Evolutionary conservation across 1,140 invertebrate genomes (phyloP).

Genomic region (Drosophila varians): DNA sequence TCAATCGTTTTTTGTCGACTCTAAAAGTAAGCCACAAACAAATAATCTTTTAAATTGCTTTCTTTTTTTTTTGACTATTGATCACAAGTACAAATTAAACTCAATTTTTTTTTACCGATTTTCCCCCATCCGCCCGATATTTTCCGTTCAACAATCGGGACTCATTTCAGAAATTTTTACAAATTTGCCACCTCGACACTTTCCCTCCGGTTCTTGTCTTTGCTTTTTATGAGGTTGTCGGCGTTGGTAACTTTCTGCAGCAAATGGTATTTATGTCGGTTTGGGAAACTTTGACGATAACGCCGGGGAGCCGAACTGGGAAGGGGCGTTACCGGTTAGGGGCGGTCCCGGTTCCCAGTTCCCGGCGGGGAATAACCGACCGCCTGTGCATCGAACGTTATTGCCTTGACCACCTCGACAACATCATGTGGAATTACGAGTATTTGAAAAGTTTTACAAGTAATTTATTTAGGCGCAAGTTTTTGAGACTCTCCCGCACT

Average conservation of each 20-base stretch:
- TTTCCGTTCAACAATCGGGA: conserved; percentile 32
- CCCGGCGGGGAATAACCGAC: background rate
- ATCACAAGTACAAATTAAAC: background rate
- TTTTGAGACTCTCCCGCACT: conserved; percentile 51
- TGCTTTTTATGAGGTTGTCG: conserved; percentile 27
- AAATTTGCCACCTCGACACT: conserved; percentile 40
- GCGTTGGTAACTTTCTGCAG: conserved; percentile 71
- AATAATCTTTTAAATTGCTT: too few relatives aligned
- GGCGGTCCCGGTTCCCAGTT: too few relatives aligned
- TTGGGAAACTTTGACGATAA: conserved; percentile 81
- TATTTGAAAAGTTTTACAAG: conserved; percentile 82
- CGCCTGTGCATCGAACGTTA: conserved; percentile 47
- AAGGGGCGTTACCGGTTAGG: background rate
- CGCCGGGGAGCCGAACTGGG: conserved; percentile 35
- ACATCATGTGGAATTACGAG: conserved; percentile 81
- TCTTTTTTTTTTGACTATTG: too few relatives aligned
- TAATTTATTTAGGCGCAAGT: conserved; percentile 82
- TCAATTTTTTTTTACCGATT: too few relatives aligned
- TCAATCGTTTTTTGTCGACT: background rate
- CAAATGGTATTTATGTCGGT: conserved; percentile 81
- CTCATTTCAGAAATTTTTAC: conserved; percentile 63
- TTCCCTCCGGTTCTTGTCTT: conserved; percentile 3
- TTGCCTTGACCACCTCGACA: conserved; percentile 80
- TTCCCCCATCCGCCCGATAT: background rate
- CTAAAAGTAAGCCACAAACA: too few relatives aligned